Conservation (phyloP, 2,113 vertebrate species). For the Charadrius vociferus region DNA sequence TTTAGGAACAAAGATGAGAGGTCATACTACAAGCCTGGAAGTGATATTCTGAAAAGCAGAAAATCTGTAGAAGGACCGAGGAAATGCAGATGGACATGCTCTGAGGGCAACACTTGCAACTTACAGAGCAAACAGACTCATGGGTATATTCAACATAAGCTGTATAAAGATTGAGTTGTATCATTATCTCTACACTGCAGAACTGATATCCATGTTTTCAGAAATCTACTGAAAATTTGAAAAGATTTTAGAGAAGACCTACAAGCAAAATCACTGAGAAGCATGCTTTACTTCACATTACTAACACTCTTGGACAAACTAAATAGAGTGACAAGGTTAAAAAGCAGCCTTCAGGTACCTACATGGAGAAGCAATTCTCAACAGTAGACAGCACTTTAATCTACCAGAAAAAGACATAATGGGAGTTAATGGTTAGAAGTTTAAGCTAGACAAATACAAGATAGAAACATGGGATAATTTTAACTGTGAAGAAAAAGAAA, state of each 20-base stretch:
- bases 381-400: background rate
- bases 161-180: background rate
- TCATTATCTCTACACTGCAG: background rate
- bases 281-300: background rate
- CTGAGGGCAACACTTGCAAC: background rate
- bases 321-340: background rate
- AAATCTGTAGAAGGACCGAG: background rate
- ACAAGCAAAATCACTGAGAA: background rate
- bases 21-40: background rate
- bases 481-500: background rate
- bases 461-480: background rate
- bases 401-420: background rate
- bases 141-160: background rate
- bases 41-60: background rate
- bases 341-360: background rate
- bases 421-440: background rate
- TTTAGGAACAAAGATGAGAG: background rate
- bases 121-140: background rate
- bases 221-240: background rate
- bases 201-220: background rate
- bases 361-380: background rate
- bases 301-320: background rate
- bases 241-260: background rate
- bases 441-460: conserved; percentile 10
- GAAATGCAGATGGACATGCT: background rate